Evolutionary conservation across 2,797 vertebrate species (phyloP).

Genomic region (Cacajao melanocephalus): DNA sequence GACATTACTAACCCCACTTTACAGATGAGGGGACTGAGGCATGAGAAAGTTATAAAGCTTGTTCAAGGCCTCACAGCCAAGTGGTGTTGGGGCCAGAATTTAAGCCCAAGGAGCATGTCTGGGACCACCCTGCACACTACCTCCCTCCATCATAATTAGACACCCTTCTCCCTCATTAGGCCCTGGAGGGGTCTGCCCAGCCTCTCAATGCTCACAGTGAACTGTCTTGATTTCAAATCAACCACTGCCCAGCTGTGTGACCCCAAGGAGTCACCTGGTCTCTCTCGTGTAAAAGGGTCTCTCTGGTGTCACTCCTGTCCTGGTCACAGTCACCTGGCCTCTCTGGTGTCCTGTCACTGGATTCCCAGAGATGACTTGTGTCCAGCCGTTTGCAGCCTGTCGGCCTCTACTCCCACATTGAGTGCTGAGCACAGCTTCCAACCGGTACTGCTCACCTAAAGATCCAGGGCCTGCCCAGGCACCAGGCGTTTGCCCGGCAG

Average conservation of each 20-base stretch:
- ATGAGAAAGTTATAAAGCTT: not conserved
- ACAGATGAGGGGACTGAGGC: not conserved
- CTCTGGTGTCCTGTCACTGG: not conserved
- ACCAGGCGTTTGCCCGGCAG: not conserved
- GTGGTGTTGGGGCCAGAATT: not conserved
- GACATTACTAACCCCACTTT: not conserved
- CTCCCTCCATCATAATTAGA: not conserved
- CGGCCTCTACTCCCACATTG: not conserved
- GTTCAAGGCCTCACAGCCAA: not conserved
- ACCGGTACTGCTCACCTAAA: not conserved
- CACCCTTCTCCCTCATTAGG: not conserved
- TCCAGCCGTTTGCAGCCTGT: not conserved
- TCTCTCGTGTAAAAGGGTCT: not conserved
- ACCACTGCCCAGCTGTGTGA: not conserved
- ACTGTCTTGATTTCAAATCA: not conserved
- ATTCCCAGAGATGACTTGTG: accelerated
- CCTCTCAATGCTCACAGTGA: not conserved
- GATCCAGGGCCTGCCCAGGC: not conserved
- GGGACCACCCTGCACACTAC: not conserved
- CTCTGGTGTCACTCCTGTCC: too few relatives aligned
- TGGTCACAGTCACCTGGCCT: not conserved
- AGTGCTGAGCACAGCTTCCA: not conserved
- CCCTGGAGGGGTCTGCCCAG: not conserved
- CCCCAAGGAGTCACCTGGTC: not conserved
- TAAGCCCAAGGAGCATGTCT: not conserved